Evolutionary conservation across 2,888 invertebrate species (phyloP), one percentile per base, ranked within the genome.

Genomic region (Caenorhabditis macrosperma): DNA sequence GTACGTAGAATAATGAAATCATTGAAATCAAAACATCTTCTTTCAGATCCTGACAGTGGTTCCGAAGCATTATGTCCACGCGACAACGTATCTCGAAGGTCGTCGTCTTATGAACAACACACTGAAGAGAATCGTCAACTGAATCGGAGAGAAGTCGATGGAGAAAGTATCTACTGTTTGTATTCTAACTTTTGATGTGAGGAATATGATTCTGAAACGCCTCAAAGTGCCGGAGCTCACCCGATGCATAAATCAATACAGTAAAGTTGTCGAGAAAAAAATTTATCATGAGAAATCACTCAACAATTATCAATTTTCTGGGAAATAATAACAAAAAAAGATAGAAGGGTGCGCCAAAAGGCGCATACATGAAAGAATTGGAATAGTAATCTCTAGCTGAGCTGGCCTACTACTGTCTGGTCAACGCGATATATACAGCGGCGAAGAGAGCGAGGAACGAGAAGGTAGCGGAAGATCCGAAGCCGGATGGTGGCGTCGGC

Each of bases 11-110:
- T n/a, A n/a, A n/a, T n/a, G n/a, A n/a, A n/a, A n/a, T n/a, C n/a
- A n/a, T n/a, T n/a, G n/a, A n/a, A n/a, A n/a, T n/a, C n/a, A n/a
- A n/a, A n/a, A n/a, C n/a, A n/a, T n/a, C n/a, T n/a, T n/a, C n/a
- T n/a, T n/a, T n/a, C 22, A 69, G 30, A 67, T 81, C 10, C 46
- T 77, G 50, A 68, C 55, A 10, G 66, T 83, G n/a, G 67, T 83
- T 24, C 83, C 83, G 20, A 81, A 83, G 30, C 78, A 81, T 55
- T 83, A 83, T 46, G 78, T 64, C 2, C 81, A 83, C 46, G 71
- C 77, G 9, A 67, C 64, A 1, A 63, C 71, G 28, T 83, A 78
- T 64, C 46, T 83, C 17, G 78, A 76, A 50, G 83, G 83, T 20
- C 52, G 77, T 57, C 60, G 83, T 28, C 81, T 78, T 61, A 46